A percentile compares a stretch with the other conserved stretches of the same genome.
Evolutionary conservation across 2,113 vertebrate species (phyloP).

Genomic region (Bungarus multicinctus): DNA sequence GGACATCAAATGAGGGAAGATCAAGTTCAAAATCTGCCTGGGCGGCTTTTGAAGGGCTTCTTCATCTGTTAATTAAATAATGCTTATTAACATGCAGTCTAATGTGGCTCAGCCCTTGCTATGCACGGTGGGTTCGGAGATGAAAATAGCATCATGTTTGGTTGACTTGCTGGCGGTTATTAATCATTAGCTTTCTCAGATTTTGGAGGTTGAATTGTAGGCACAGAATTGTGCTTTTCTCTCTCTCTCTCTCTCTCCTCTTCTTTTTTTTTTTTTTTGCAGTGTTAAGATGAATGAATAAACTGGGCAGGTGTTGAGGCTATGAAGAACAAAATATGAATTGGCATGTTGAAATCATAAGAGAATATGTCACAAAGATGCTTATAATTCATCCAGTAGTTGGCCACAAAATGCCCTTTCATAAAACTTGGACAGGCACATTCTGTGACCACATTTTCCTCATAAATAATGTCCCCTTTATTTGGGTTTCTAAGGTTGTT

Average conservation of each 20-base stretch:
- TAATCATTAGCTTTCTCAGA: constrained; percentile 68
- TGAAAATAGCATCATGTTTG: constrained; percentile 46
- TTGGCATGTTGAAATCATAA: constrained; percentile 63
- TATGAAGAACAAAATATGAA: constrained; percentile 62
- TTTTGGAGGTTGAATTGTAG: constrained; percentile 41
- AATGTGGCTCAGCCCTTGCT: constrained; percentile 39
- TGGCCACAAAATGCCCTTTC: constrained; percentile 54
- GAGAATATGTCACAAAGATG: constrained; percentile 59
- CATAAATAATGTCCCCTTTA: constrained; percentile 35
- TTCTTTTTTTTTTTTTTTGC: no score
- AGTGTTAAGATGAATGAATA: constrained; percentile 49
- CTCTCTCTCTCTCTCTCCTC: not conserved
- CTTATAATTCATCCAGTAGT: constrained; percentile 57
- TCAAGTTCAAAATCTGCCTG: constrained; percentile 82
- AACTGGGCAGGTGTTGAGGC: constrained; percentile 65
- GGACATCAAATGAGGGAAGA: constrained; percentile 85
- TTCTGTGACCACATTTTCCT: constrained; percentile 29
- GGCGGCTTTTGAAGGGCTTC: constrained; percentile 68
- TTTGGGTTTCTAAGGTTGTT: constrained; percentile 24
- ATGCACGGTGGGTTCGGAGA: constrained; percentile 12
- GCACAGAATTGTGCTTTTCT: constrained; percentile 39
- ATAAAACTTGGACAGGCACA: constrained; percentile 22
- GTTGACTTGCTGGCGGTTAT: constrained; percentile 52
- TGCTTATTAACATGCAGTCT: constrained; percentile 69
- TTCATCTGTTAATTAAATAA: constrained; percentile 82